Percentiles rank a stretch among this genome's conserved stretches.
These are phyloP conservation scores for Aelia acuminata DNA, from an alignment of 2,888 invertebrate genomes.

Conservation along the genomic window DNA sequence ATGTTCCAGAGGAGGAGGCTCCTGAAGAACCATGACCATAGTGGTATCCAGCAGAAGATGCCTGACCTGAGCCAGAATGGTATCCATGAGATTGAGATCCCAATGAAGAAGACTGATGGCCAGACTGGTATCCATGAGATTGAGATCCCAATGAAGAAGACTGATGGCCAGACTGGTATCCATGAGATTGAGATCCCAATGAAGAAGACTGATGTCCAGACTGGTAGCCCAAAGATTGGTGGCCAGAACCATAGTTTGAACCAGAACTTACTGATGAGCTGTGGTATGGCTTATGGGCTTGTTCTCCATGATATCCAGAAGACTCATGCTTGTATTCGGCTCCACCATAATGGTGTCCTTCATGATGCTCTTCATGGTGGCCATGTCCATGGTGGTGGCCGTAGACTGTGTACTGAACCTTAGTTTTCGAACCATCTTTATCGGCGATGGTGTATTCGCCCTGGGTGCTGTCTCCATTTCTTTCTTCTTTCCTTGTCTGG, in stretches of 20 bases:
- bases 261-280: neutral
- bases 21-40: neutral
- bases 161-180: neutral
- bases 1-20: neutral
- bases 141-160: neutral
- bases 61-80: neutral
- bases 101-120: neutral
- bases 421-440: slow-evolving; percentile 52
- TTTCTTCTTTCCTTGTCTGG: slow-evolving; percentile 51
- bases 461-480: slow-evolving; percentile 48
- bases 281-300: neutral
- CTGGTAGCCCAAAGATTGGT: neutral
- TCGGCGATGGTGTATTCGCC: slow-evolving; percentile 50
- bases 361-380: slow-evolving; percentile 50
- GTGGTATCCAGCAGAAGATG: neutral
- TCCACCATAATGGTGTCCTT: slow-evolving; percentile 6
- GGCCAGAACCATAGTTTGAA: neutral
- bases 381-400: slow-evolving; percentile 44
- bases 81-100: slow-evolving; percentile 14
- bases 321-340: neutral
- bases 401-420: slow-evolving; percentile 42
- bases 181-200: neutral
- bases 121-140: neutral
- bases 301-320: neutral
- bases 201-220: neutral